These are phyloP conservation scores for Hycleus phaleratus DNA, from an alignment of 1,140 invertebrate species.

Conservation along the genomic window DNA sequence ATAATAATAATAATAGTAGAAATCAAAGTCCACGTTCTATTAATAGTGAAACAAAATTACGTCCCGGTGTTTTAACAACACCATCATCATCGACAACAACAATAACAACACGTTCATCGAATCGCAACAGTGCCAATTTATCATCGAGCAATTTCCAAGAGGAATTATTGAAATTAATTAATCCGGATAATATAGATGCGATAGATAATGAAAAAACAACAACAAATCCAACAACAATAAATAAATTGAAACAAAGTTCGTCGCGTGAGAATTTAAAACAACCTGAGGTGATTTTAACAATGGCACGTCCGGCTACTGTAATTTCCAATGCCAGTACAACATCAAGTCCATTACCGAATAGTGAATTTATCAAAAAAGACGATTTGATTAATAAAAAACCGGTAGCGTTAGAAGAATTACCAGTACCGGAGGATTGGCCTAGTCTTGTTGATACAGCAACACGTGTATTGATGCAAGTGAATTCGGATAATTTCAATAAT, in stretches of 20 bases:
- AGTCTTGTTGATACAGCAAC: slow-evolving; percentile 70
- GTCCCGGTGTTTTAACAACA: slow-evolving; percentile 37
- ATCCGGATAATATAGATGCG: slow-evolving; percentile 65
- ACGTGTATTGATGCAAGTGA: slow-evolving; percentile 57
- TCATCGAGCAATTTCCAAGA: slow-evolving; percentile 69
- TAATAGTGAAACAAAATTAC: slow-evolving; percentile 44
- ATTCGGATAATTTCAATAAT: slow-evolving; percentile 18
- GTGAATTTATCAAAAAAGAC: slow-evolving; percentile 53
- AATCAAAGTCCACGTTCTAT: slow-evolving; percentile 56
- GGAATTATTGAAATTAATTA: slow-evolving; percentile 81
- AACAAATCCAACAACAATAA: slow-evolving; percentile 22
- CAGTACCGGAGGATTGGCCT: slow-evolving; percentile 63
- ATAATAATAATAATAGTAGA: slow-evolving; percentile 51
- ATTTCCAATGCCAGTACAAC: slow-evolving; percentile 59
- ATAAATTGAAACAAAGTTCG: slow-evolving; percentile 7
- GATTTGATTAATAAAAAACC: slow-evolving; percentile 11
- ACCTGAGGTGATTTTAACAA: slow-evolving; percentile 61
- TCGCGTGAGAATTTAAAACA: slow-evolving; percentile 46
- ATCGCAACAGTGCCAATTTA: slow-evolving; percentile 55
- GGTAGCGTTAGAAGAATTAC: slow-evolving; percentile 34
- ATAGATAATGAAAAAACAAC: slow-evolving; percentile 31
- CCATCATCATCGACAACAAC: too few species aligned
- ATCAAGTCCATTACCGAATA: slow-evolving; percentile 51
- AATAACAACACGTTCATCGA: slow-evolving; percentile 37
- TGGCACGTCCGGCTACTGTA: slow-evolving; percentile 63